Percentiles rank a stretch among this genome's conserved stretches.
Evolutionary conservation across 1,140 invertebrate species (phyloP).

Genomic region (Nasonia vitripennis): DNA sequence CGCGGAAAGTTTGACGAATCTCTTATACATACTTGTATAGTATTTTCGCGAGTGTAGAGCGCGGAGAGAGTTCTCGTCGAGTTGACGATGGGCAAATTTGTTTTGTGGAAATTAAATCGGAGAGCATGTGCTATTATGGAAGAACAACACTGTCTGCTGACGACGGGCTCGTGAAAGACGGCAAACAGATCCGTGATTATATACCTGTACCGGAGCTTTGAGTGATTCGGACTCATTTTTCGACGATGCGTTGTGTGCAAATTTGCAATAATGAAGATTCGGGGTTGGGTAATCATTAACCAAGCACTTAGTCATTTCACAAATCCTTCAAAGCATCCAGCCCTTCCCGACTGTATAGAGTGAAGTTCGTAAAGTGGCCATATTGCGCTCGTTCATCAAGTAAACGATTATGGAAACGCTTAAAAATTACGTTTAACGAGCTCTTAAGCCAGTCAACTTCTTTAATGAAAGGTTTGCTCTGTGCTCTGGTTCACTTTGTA

Average conservation of each 20-base stretch:
- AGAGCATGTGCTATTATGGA: background rate
- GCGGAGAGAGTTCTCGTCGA: background rate
- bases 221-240: too few relatives aligned
- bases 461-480: slow-evolving; percentile 3
- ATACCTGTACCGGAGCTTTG: background rate
- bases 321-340: background rate
- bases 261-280: background rate
- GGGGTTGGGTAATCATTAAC: background rate
- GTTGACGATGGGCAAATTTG: slow-evolving; percentile 24
- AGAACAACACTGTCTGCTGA: background rate
- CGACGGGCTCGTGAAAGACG: background rate
- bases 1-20: slow-evolving; percentile 23
- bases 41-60: background rate
- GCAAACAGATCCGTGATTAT: background rate
- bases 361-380: background rate
- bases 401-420: background rate
- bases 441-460: background rate
- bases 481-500: background rate
- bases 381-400: background rate
- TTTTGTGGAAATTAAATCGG: slow-evolving; percentile 24
- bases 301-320: background rate
- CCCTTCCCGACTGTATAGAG: background rate
- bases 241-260: too few relatives aligned
- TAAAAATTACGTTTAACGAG: slow-evolving; percentile 15
- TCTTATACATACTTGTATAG: background rate